These are phyloP conservation scores for Sisyra nigra DNA, from an alignment of 2,888 invertebrate genomes.

Conservation along the genomic window DNA sequence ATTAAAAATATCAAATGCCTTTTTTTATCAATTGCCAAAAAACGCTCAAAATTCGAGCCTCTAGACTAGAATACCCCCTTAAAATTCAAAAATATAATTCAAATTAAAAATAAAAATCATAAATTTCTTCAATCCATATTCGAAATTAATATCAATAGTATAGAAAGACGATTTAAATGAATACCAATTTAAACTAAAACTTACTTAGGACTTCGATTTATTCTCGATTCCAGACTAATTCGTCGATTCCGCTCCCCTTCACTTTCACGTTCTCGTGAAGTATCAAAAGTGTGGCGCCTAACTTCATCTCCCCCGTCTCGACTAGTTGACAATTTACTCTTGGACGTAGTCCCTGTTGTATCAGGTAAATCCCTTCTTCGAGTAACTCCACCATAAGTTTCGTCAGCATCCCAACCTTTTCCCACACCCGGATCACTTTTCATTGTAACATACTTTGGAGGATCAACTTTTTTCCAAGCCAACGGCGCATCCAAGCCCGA, in stretches of 20 bases:
- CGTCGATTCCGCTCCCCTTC: conserved; percentile 19
- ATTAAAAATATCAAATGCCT: no score
- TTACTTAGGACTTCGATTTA: conserved; percentile 22
- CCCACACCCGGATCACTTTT: neutral
- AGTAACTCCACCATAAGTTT: conserved; percentile 11
- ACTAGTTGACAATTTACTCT: conserved; percentile 5
- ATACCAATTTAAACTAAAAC: no score
- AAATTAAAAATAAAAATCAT: no score
- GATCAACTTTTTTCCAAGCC: conserved; percentile 10
- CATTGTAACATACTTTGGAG: neutral
- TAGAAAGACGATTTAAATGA: no score
- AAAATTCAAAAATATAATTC: no score
- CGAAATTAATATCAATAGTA: no score
- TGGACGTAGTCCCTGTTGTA: conserved; percentile 8
- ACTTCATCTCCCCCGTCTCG: conserved; percentile 14
- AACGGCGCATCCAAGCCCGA: conserved; percentile 17
- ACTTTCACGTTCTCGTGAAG: conserved; percentile 18
- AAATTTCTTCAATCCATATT: no score
- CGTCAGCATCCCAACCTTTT: conserved; percentile 7
- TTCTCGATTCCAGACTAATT: conserved; percentile 21
- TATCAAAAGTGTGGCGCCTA: conserved; percentile 22
- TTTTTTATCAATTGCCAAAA: no score
- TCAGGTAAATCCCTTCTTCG: conserved; percentile 11
- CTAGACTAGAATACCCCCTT: no score
- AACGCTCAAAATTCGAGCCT: no score